Evolutionary conservation across 2,797 vertebrate genomes (phyloP).

Genomic region (Leptatherina wallacei): DNA sequence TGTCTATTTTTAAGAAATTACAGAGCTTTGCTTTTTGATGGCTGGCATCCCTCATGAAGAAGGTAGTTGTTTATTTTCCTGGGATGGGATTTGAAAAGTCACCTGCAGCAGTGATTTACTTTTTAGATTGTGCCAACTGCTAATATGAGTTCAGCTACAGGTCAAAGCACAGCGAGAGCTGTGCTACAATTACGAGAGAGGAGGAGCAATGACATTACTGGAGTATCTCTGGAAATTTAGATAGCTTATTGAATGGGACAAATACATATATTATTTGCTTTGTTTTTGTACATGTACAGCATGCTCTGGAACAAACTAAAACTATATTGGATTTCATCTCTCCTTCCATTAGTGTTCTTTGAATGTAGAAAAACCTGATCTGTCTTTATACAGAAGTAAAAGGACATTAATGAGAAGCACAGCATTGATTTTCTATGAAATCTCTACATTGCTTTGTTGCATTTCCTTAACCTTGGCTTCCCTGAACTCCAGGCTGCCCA

Average conservation of each 20-base stretch:
- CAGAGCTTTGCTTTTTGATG: background rate
- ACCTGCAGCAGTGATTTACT: slow-evolving; percentile 47
- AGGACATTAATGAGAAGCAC: slow-evolving; percentile 73
- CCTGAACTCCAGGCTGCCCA: slow-evolving; percentile 60
- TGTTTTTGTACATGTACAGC: slow-evolving; percentile 10
- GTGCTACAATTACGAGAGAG: slow-evolving; percentile 28
- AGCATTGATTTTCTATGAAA: slow-evolving; percentile 80
- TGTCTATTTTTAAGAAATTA: background rate
- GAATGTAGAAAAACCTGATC: slow-evolving; percentile 51
- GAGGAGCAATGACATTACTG: slow-evolving; percentile 40
- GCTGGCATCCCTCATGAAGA: slow-evolving; percentile 33
- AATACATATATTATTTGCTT: background rate
- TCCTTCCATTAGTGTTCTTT: slow-evolving; percentile 27
- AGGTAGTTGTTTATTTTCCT: background rate
- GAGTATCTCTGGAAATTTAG: slow-evolving; percentile 30
- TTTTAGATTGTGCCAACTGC: slow-evolving; percentile 43
- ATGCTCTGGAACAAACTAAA: slow-evolving; percentile 6
- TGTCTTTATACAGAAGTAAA: slow-evolving; percentile 49
- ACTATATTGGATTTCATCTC: slow-evolving; percentile 25
- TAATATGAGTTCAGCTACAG: slow-evolving; percentile 58
- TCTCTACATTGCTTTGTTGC: slow-evolving; percentile 69
- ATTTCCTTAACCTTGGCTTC: slow-evolving; percentile 77
- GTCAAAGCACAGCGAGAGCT: slow-evolving; percentile 43
- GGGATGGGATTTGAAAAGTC: slow-evolving; percentile 62
- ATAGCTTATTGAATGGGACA: slow-evolving; percentile 1